Evolutionary conservation across 2,113 vertebrate genomes (phyloP), one percentile per base, ranked within the genome.

Genomic region (Myrmecophaga tridactyla): DNA sequence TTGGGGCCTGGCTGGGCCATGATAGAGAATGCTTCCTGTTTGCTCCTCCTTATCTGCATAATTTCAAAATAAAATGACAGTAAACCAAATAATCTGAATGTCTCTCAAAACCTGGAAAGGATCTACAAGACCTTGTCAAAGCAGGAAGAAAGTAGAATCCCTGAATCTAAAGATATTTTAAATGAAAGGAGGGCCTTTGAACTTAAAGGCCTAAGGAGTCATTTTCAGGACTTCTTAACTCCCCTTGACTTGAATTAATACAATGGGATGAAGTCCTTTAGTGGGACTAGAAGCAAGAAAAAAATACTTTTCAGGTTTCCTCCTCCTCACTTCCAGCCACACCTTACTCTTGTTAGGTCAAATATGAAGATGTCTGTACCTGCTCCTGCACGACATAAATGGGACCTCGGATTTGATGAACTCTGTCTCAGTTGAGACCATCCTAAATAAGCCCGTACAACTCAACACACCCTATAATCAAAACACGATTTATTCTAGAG

Each of bases 391-490:
- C 62, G 15, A 70, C 17, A 51, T 25, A 76, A 89, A 82, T n/a
- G 81, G 41, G 36, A 53, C 20, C 4, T 15, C 39, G 53, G 31
- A 72, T 17, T 8, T 89, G 36, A 53, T 21, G 56, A 84, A 34
- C 8, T 21, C 39, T 21, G n/a, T 53, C 48, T 58, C 53, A 34
- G 25, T 51, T 36, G 31, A 96, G 76, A 65, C 92, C 14, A 51
- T 69, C 60, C 86, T 90, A 17, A 58, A 89, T 92, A 58, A 91
- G 65, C 94, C 89, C 95, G 72, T 72, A 60, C n/a, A 95, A 53
- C 92, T 39, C 7, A 76, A 95, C 72, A 36, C 65, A 91, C 85
- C 7, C 60, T 97, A n/a, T 88, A 94, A 94, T 97, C 96, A 95
- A 94, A 90, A 63, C 48, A 56, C 65, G 85, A 62, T 88, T 96